A percentile compares a stretch with the other conserved stretches of the same genome.
These are phyloP conservation scores for Salticus scenicus DNA, from an alignment of 2,888 invertebrate genomes.

Conservation along the genomic window DNA sequence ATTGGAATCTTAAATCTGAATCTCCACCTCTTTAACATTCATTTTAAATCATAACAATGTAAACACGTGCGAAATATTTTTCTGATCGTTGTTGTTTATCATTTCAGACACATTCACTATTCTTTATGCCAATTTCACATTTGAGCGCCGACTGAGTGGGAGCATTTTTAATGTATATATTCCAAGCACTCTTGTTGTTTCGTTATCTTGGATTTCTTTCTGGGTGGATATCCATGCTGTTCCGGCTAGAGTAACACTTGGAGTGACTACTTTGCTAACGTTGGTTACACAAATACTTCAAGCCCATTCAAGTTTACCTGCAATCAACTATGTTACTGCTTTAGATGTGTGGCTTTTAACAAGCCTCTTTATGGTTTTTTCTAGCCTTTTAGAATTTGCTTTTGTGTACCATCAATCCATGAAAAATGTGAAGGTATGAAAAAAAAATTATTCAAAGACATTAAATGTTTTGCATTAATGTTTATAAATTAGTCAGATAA, in stretches of 20 bases:
- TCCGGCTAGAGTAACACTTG: too few species aligned
- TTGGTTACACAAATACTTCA: constrained; percentile 43
- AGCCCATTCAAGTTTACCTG: constrained; percentile 18
- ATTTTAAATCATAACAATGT: too few species aligned
- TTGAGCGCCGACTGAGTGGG: constrained; percentile 41
- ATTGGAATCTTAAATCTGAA: too few species aligned
- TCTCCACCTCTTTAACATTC: too few species aligned
- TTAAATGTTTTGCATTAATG: too few species aligned
- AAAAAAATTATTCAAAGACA: too few species aligned
- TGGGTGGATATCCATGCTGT: too few species aligned
- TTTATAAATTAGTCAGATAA: too few species aligned
- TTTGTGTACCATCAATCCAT: constrained; percentile 15
- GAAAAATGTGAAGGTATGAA: not conserved
- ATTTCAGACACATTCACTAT: too few species aligned
- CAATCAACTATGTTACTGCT: constrained; percentile 50
- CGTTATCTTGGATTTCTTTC: constrained; percentile 40
- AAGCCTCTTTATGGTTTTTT: constrained; percentile 48
- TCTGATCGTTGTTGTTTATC: too few species aligned
- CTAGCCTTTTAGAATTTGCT: constrained; percentile 51
- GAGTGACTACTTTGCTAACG: constrained; percentile 41
- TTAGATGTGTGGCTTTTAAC: constrained; percentile 65
- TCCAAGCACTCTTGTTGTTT: constrained; percentile 45
- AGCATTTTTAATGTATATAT: constrained; percentile 50
- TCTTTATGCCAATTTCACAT: too few species aligned
- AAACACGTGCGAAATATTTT: too few species aligned